Conservation (phyloP, 2,888 invertebrate genomes). For the Pheosia gnoma region DNA sequence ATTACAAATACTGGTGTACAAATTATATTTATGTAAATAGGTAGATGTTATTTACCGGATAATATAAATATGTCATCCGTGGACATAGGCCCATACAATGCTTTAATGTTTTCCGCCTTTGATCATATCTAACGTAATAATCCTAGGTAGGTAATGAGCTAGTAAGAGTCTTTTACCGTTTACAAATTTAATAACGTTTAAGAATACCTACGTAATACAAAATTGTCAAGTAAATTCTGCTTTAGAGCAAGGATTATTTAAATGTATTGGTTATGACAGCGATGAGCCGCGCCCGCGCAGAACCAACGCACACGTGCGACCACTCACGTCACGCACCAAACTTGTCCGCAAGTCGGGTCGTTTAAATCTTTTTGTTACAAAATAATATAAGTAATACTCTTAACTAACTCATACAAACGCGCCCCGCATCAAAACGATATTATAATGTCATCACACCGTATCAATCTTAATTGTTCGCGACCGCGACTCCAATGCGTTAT, state of each 20-base stretch:
- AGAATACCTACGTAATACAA: not conserved
- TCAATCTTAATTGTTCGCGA: conserved; percentile 68
- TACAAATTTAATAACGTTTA: too few relatives aligned
- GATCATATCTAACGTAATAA: too few relatives aligned
- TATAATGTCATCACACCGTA: conserved; percentile 73
- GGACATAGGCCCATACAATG: too few relatives aligned
- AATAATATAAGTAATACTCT: conserved; percentile 43
- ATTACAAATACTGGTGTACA: too few relatives aligned
- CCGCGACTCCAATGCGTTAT: conserved; percentile 51
- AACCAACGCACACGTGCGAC: conserved; percentile 20
- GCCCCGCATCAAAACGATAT: conserved; percentile 61
- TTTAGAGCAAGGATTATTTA: not conserved
- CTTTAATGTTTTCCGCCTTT: too few relatives aligned
- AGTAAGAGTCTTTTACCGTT: too few relatives aligned
- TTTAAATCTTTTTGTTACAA: conserved; percentile 43
- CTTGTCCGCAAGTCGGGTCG: conserved; percentile 21
- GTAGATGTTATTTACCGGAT: too few relatives aligned
- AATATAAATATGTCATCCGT: too few relatives aligned
- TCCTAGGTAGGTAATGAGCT: too few relatives aligned
- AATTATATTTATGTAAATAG: too few relatives aligned
- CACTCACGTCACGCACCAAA: conserved; percentile 8
- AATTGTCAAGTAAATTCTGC: not conserved
- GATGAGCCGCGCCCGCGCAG: not conserved
- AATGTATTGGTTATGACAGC: not conserved
- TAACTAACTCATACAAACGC: conserved; percentile 43